phyloP scores from a whole-genome alignment of 2,888 invertebrate species.

The Laspeyria flexula region DNA sequence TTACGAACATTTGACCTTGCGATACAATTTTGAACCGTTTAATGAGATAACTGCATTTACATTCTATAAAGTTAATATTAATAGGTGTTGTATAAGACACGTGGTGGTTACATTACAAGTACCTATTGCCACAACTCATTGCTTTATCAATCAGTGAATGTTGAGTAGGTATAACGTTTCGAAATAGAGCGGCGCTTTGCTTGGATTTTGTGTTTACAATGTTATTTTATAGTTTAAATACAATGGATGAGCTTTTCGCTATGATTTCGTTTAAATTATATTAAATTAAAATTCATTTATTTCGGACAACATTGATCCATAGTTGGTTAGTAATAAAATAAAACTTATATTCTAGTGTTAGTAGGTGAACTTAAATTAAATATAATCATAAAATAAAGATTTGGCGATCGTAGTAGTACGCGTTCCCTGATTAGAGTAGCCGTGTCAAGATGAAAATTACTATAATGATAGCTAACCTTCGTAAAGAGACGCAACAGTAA shows the following conservation, averaged over 20 bases:
- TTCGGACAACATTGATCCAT: too few relatives aligned
- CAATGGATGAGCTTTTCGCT: not conserved
- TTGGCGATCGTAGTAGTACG: too few relatives aligned
- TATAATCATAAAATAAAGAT: too few relatives aligned
- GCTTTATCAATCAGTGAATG: constrained; percentile 56
- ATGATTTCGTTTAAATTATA: not conserved
- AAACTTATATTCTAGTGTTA: too few relatives aligned
- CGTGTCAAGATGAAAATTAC: too few relatives aligned
- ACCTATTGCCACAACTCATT: constrained; percentile 26
- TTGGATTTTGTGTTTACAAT: constrained; percentile 3
- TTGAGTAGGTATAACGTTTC: constrained; percentile 34
- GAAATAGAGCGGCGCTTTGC: constrained; percentile 32
- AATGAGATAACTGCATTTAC: constrained; percentile 24
- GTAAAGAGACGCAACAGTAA: too few relatives aligned
- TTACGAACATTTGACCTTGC: constrained; percentile 23
- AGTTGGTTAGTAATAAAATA: too few relatives aligned
- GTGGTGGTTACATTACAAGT: constrained; percentile 21
- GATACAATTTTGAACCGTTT: constrained; percentile 19
- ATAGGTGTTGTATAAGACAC: constrained; percentile 33
- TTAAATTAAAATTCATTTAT: too few relatives aligned
- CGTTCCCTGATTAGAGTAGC: too few relatives aligned
- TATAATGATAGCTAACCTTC: too few relatives aligned
- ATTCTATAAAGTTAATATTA: constrained; percentile 28
- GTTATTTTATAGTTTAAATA: too few relatives aligned
- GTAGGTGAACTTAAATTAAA: too few relatives aligned